A percentile compares a stretch with the other conserved stretches of the same genome.
These are phyloP conservation scores for Thalpophila matura DNA, from an alignment of 2,888 invertebrate genomes.

Conservation along the genomic window DNA sequence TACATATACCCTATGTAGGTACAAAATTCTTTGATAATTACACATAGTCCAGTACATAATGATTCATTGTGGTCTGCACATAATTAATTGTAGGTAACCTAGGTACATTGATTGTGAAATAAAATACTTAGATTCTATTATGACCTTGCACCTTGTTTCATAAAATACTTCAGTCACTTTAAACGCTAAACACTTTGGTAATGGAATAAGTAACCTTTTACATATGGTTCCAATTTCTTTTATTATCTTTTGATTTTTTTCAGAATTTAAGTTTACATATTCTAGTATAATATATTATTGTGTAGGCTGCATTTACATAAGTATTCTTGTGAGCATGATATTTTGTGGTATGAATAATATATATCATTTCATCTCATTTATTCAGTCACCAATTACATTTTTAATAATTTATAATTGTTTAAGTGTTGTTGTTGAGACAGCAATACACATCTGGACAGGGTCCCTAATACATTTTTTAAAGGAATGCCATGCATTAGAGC, in stretches of 20 bases:
- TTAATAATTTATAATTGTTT: not conserved
- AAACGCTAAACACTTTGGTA: constrained; percentile 4
- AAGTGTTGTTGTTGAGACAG: not conserved
- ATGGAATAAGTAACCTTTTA: not conserved
- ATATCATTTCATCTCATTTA: not conserved
- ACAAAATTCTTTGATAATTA: not conserved
- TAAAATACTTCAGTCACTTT: not conserved
- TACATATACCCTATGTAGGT: not conserved
- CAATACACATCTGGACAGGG: not conserved
- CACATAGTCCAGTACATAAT: not conserved
- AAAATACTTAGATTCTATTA: constrained; percentile 18
- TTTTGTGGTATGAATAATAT: too few relatives aligned
- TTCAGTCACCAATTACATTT: constrained; percentile 1
- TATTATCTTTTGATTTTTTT: too few relatives aligned
- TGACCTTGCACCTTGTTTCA: constrained; percentile 34
- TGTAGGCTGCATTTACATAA: too few relatives aligned
- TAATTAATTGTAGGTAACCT: constrained; percentile 21
- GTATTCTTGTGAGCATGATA: too few relatives aligned
- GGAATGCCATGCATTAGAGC: too few relatives aligned
- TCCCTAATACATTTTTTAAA: too few relatives aligned
- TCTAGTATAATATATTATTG: too few relatives aligned
- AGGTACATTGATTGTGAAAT: constrained; percentile 45
- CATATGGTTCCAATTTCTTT: not conserved
- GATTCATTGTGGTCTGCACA: constrained; percentile 18
- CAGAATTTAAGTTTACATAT: too few relatives aligned